phyloP scores from a whole-genome alignment of 2,888 invertebrate species.

The Hedychridium roseum region DNA sequence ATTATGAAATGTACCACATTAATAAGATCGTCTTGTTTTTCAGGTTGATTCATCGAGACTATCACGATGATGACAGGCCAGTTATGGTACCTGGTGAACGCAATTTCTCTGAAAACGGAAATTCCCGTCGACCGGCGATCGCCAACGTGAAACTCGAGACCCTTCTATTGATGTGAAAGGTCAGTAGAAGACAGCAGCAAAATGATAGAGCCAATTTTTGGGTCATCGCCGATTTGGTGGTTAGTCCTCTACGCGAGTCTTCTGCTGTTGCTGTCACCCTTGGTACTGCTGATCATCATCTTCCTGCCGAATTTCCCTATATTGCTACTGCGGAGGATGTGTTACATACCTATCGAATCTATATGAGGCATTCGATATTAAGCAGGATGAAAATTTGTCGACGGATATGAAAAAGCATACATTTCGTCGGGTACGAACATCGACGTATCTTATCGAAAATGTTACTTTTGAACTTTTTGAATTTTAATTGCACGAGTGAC shows the following conservation, averaged over 20 bases:
- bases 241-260: conserved; percentile 72
- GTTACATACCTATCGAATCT: conserved; percentile 74
- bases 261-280: conserved; percentile 73
- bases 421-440: too few species aligned
- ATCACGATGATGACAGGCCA: not conserved
- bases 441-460: too few species aligned
- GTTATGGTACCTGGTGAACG: not conserved
- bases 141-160: too few species aligned
- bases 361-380: conserved; percentile 46
- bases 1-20: not conserved
- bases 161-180: too few species aligned
- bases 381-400: too few species aligned
- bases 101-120: not conserved
- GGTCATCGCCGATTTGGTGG: conserved; percentile 68
- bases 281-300: conserved; percentile 72
- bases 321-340: conserved; percentile 72
- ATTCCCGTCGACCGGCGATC: not conserved
- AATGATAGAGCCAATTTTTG: conserved; percentile 51
- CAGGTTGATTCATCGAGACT: not conserved
- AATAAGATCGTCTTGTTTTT: not conserved
- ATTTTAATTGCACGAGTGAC: too few species aligned
- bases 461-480: too few species aligned
- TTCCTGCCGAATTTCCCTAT: conserved; percentile 77
- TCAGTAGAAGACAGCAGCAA: conserved; percentile 14
- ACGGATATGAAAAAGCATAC: too few species aligned